Percentiles rank a stretch among this genome's conserved stretches.
phyloP scores from a whole-genome alignment of 2,797 vertebrate genomes.

The Dicrostonyx torquatus region DNA sequence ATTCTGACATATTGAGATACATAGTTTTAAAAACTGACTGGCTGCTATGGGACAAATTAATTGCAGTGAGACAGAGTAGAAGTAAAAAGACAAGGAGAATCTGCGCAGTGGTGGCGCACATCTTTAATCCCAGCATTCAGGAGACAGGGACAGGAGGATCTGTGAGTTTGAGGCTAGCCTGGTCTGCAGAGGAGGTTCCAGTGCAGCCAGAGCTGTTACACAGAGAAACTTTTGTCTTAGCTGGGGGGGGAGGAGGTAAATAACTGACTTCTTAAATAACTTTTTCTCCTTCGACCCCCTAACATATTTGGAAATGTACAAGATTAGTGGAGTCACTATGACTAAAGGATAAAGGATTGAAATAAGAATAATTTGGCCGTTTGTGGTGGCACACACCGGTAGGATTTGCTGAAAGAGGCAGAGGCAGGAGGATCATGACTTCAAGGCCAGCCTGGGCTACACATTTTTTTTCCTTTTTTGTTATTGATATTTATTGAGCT shows the following conservation, averaged over 20 bases:
- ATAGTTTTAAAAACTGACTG: conserved; percentile 32
- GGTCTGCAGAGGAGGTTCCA: neutral
- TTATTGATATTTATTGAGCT: too few species aligned
- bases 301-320: neutral
- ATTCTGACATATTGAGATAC: conserved; percentile 5
- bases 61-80: neutral
- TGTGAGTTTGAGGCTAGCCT: neutral
- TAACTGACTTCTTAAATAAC: neutral
- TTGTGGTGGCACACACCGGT: too few species aligned
- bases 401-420: too few species aligned
- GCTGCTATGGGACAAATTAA: neutral
- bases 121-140: neutral
- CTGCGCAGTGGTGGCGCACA: neutral
- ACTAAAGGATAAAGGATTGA: neutral
- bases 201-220: neutral
- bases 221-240: too few species aligned
- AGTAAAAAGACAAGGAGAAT: neutral
- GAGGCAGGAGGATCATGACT: too few species aligned
- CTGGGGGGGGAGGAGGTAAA: neutral
- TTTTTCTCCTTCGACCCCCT: neutral
- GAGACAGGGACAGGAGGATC: neutral
- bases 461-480: too few species aligned
- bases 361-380: neutral
- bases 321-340: neutral
- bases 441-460: too few species aligned